Evolutionary conservation across 2,888 invertebrate genomes (phyloP).

Genomic region (Orthosia gracilis): DNA sequence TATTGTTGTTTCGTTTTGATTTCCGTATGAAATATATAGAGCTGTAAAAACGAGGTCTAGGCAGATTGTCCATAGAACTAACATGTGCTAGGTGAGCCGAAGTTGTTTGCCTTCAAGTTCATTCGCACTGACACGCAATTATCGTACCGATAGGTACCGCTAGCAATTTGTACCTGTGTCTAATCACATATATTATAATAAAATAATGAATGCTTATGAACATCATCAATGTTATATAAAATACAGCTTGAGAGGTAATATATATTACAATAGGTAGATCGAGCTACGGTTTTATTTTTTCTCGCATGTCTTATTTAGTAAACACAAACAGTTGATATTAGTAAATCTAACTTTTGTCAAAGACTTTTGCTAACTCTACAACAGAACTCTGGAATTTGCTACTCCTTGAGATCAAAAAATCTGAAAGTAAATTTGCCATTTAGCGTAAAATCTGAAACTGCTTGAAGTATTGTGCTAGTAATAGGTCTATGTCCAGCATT

Average conservation of each 20-base stretch:
- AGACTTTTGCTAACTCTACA: too few species aligned
- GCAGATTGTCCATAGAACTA: conserved; percentile 32
- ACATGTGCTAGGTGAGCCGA: conserved; percentile 49
- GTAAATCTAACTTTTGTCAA: too few species aligned
- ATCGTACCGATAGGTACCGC: conserved; percentile 11
- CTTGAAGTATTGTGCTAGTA: too few species aligned
- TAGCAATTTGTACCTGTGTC: conserved; percentile 23
- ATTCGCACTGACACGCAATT: conserved; percentile 67
- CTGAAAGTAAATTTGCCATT: too few species aligned
- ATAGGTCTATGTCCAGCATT: too few species aligned
- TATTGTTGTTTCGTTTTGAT: too few species aligned
- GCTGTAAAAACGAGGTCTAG: not conserved
- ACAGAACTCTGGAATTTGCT: too few species aligned
- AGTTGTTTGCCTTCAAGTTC: conserved; percentile 70
- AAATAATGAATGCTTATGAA: conserved; percentile 19
- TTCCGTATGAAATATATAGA: too few species aligned
- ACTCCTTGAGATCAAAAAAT: too few species aligned
- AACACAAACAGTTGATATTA: not conserved
- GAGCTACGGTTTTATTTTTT: not conserved
- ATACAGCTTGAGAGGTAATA: not conserved
- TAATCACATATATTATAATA: conserved; percentile 21
- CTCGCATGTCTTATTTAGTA: not conserved
- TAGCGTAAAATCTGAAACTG: too few species aligned
- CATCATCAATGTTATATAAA: conserved; percentile 8
- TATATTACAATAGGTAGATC: not conserved